Percentiles rank a stretch among this genome's conserved stretches.
These are phyloP conservation scores for Macropus fuliginosus DNA, from an alignment of 2,797 vertebrate genomes.

Conservation along the genomic window DNA sequence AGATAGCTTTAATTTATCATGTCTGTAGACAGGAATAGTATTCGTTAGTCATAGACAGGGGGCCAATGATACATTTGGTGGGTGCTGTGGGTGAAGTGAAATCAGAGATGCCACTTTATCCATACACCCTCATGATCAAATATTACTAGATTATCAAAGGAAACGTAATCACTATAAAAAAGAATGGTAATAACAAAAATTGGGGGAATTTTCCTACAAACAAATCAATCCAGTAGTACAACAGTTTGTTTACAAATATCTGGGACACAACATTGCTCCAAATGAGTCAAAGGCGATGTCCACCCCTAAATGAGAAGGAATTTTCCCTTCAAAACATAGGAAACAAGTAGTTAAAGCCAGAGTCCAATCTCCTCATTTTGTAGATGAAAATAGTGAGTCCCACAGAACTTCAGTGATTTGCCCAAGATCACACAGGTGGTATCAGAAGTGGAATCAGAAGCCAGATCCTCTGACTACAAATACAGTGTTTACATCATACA, in stretches of 20 bases:
- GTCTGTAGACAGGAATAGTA: constrained; percentile 31
- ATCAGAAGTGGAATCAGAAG: neutral
- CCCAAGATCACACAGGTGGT: neutral
- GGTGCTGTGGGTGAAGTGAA: constrained; percentile 23
- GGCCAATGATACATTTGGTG: constrained; percentile 5
- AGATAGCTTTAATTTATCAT: constrained; percentile 29
- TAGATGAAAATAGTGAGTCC: neutral
- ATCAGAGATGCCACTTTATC: neutral
- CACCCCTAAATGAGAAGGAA: neutral
- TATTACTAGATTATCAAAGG: neutral
- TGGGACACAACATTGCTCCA: neutral
- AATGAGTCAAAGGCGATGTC: neutral
- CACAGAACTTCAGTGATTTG: neutral
- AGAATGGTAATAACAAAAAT: neutral
- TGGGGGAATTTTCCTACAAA: neutral
- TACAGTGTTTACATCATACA: neutral
- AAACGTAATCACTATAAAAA: constrained; percentile 12
- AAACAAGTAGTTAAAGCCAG: neutral
- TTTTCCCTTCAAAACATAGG: neutral
- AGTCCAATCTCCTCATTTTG: neutral
- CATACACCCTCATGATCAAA: neutral
- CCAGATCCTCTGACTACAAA: neutral
- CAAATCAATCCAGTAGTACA: neutral
- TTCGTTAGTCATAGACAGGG: constrained; percentile 53
- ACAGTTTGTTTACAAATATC: neutral